A percentile compares a stretch with the other conserved stretches of the same genome.
These are phyloP conservation scores for Aix galericulata DNA, from an alignment of 2,113 vertebrate genomes.

Conservation along the genomic window DNA sequence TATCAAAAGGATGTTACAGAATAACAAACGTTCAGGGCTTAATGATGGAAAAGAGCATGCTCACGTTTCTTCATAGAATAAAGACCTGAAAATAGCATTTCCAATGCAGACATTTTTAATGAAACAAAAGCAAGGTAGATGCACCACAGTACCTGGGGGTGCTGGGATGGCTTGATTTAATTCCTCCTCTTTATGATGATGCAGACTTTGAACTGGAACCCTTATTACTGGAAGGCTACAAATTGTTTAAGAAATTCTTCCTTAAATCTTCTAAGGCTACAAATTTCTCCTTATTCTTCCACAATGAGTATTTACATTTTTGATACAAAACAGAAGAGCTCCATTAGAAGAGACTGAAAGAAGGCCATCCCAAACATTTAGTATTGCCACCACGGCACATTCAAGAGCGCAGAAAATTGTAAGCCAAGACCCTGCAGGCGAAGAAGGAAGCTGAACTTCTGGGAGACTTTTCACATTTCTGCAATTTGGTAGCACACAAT, in stretches of 20 bases:
- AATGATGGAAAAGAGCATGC: not conserved
- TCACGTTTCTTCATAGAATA: rapidly evolving
- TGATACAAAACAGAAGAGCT: not conserved
- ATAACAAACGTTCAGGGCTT: not conserved
- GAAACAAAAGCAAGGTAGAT: not conserved
- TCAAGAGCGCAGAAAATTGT: not conserved
- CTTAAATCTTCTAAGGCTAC: not conserved
- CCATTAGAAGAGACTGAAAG: not conserved
- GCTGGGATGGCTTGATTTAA: not conserved
- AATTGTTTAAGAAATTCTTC: not conserved
- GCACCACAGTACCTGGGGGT: rapidly evolving
- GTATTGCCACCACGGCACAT: not conserved
- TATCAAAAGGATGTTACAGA: not conserved
- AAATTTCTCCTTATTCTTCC: not conserved
- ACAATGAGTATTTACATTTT: not conserved
- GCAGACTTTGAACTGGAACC: not conserved
- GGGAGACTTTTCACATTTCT: not conserved
- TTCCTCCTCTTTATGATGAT: not conserved
- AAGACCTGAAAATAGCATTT: not conserved
- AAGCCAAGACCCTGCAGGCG: not conserved
- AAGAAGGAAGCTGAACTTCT: not conserved
- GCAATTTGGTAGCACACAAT: not conserved
- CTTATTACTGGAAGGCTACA: not conserved
- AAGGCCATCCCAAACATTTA: not conserved
- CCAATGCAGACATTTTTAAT: not conserved